These are phyloP conservation scores for Meles meles DNA, from an alignment of 2,113 vertebrate genomes.

Conservation along the genomic window DNA sequence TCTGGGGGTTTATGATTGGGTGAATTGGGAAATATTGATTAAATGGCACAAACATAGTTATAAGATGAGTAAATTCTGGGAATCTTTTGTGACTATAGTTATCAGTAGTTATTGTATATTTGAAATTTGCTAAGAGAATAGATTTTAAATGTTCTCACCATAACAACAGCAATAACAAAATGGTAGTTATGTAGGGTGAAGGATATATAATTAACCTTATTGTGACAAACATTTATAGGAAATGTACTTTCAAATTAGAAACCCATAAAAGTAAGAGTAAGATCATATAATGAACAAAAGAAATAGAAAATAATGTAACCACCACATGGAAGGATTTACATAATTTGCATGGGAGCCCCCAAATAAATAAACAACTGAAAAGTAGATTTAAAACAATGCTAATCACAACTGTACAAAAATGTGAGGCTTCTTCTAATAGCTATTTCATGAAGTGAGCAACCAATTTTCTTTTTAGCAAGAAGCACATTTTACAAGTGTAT, in stretches of 20 bases:
- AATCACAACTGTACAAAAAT: neutral
- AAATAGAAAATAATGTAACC: slow-evolving; percentile 16
- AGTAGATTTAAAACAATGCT: neutral
- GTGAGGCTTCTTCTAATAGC: neutral
- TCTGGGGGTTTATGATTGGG: neutral
- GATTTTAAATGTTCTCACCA: neutral
- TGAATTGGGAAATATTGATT: neutral
- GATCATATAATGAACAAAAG: neutral
- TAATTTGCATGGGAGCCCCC: neutral
- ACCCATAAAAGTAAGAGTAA: neutral
- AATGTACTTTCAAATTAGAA: neutral
- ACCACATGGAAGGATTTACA: neutral
- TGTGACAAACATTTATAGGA: neutral
- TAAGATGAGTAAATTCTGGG: neutral
- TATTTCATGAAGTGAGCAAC: neutral
- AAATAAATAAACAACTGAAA: slow-evolving; percentile 6
- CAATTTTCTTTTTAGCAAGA: slow-evolving; percentile 5
- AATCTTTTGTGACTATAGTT: neutral
- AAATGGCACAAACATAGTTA: neutral
- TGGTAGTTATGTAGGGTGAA: neutral
- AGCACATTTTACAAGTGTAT: neutral
- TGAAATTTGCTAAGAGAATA: neutral
- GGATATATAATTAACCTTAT: neutral
- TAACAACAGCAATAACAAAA: neutral
- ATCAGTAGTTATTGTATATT: neutral